These are phyloP conservation scores for Muscicapa striata DNA, from an alignment of 2,797 vertebrate genomes.

Conservation along the genomic window DNA sequence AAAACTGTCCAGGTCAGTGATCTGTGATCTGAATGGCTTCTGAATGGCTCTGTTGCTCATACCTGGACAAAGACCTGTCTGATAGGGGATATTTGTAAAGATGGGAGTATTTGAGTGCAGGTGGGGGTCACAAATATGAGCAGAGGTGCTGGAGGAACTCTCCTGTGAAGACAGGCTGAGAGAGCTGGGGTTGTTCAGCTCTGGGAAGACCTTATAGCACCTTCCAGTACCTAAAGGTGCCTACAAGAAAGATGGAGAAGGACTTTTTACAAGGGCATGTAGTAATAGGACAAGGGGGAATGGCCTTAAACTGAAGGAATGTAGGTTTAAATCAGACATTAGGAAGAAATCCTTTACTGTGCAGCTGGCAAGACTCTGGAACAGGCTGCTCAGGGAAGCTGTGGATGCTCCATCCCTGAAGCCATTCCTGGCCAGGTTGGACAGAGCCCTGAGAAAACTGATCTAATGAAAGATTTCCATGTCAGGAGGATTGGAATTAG, in stretches of 20 bases:
- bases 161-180: not conserved
- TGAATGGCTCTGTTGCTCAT: not conserved
- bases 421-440: not conserved
- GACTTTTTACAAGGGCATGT: not conserved
- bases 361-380: not conserved
- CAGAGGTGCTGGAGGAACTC: not conserved
- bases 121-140: not conserved
- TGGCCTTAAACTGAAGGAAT: not conserved
- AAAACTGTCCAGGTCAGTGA: not conserved
- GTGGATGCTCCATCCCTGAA: not conserved
- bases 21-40: not conserved
- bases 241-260: not conserved
- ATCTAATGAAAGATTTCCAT: not conserved
- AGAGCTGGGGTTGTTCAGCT: not conserved
- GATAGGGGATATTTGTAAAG: not conserved
- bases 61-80: not conserved
- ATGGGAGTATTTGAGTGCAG: not conserved
- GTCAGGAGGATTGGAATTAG: not conserved
- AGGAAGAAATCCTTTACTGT: not conserved
- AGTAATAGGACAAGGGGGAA: not conserved
- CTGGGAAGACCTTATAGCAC: not conserved
- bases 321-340: not conserved
- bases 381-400: not conserved
- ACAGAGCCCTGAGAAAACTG: not conserved
- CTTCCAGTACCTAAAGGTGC: not conserved